Conservation (phyloP, 37 sponge, comb jelly and placozoan genomes). For the Lycopodina hypogea region DNA sequence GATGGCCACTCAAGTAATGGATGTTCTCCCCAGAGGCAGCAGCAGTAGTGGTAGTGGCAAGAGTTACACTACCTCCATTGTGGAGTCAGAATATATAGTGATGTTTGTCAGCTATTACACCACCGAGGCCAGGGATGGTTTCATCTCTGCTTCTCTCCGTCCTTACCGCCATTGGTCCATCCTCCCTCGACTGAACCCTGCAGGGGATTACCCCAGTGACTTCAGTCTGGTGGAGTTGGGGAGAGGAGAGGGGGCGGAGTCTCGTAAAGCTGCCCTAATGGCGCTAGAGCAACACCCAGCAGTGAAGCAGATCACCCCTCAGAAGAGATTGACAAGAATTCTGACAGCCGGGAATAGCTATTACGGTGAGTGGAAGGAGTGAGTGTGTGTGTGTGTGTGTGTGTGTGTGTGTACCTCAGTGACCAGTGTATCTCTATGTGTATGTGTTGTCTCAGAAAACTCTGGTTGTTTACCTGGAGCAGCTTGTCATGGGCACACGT, state of each 20-base stretch:
- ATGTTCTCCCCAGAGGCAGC: not conserved
- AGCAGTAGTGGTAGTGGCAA: not conserved
- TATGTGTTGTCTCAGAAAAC: not conserved
- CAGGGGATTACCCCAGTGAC: constrained; percentile 75
- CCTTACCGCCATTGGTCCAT: constrained; percentile 48
- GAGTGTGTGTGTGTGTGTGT: not conserved
- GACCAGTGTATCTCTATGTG: not conserved
- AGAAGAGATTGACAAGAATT: constrained; percentile 59
- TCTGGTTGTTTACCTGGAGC: constrained; percentile 1
- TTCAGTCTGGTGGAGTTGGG: constrained; percentile 68
- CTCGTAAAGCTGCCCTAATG: constrained; percentile 1
- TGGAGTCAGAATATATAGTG: constrained; percentile 82
- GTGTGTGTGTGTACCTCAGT: not conserved
- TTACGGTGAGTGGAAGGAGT: not conserved
- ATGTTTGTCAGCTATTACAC: constrained; percentile 81
- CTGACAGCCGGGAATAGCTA: constrained; percentile 23
- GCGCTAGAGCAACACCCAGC: constrained; percentile 54
- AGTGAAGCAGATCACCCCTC: constrained; percentile 72
- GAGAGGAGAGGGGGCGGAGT: not conserved
- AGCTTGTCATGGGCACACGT: constrained; percentile 30
- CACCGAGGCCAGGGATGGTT: constrained; percentile 49
- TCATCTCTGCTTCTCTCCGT: constrained; percentile 64
- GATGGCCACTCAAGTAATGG: constrained; percentile 16
- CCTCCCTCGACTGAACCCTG: constrained; percentile 61
- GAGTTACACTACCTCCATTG: constrained; percentile 41